A percentile compares a stretch with the other conserved stretches of the same genome.
phyloP scores from a whole-genome alignment of 2,888 invertebrate species.

The Cyaniris semiargus region DNA sequence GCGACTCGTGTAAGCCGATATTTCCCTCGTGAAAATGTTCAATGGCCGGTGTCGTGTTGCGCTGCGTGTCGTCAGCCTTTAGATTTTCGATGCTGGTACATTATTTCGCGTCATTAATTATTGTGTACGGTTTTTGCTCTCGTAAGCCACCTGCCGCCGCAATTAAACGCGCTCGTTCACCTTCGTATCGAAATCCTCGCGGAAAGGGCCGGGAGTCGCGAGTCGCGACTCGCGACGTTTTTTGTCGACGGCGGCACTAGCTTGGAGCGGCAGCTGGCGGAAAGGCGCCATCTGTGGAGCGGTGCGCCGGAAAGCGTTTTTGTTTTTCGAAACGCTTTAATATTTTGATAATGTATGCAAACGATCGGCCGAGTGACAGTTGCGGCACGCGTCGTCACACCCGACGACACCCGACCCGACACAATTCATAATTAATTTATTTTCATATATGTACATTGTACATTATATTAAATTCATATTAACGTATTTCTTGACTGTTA shows the following conservation, averaged over 20 bases:
- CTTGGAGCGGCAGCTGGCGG: conserved; percentile 72
- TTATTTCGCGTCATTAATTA: conserved; percentile 80
- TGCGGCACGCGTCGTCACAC: conserved; percentile 54
- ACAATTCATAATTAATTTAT: neutral
- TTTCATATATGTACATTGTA: neutral
- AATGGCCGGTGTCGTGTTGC: conserved; percentile 74
- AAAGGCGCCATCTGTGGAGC: conserved; percentile 76
- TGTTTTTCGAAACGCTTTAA: conserved; percentile 57
- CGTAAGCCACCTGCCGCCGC: conserved; percentile 74
- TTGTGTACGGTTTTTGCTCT: conserved; percentile 66
- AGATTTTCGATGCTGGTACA: conserved; percentile 79
- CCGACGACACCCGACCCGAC: conserved; percentile 23
- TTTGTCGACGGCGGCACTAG: conserved; percentile 49
- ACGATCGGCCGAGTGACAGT: conserved; percentile 39
- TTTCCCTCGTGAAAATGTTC: conserved; percentile 77
- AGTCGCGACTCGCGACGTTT: neutral
- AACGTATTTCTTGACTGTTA: neutral
- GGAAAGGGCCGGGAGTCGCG: conserved; percentile 9
- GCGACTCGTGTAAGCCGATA: conserved; percentile 68
- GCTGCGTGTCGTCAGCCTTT: conserved; percentile 67
- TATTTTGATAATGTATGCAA: conserved; percentile 39
- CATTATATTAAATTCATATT: neutral
- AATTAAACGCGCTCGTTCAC: conserved; percentile 69
- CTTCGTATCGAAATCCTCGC: conserved; percentile 53
- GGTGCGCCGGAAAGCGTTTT: conserved; percentile 73